phyloP scores from a whole-genome alignment of 2,888 invertebrate genomes.

The Muschampia staudingeri region DNA sequence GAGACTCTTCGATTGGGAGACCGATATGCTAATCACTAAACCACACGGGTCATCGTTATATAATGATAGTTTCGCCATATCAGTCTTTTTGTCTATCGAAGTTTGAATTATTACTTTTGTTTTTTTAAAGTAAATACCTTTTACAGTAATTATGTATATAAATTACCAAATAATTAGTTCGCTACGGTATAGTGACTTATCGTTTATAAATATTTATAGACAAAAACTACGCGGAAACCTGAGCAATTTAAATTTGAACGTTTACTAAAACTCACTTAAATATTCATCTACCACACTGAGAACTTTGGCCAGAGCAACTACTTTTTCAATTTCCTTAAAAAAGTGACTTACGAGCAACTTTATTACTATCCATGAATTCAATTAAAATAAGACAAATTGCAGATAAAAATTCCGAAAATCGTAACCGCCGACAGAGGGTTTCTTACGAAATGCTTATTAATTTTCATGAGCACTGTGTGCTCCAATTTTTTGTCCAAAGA shows the following conservation, averaged over 20 bases:
- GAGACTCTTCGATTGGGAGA: too few species aligned
- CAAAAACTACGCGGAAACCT: neutral
- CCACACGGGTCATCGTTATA: too few species aligned
- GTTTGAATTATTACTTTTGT: too few species aligned
- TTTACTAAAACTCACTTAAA: conserved; percentile 20
- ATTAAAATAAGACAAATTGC: conserved; percentile 77
- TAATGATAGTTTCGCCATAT: too few species aligned
- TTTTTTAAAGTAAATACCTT: too few species aligned
- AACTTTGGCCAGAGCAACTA: conserved; percentile 54
- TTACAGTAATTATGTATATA: too few species aligned
- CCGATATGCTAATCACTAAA: too few species aligned
- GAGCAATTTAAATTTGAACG: conserved; percentile 16
- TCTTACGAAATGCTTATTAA: conserved; percentile 81
- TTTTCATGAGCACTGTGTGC: conserved; percentile 83
- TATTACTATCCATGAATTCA: conserved; percentile 64
- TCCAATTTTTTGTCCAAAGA: conserved; percentile 79
- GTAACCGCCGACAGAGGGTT: conserved; percentile 71
- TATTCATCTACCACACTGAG: conserved; percentile 50
- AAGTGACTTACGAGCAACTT: conserved; percentile 44
- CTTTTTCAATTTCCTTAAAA: conserved; percentile 51
- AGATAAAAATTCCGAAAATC: conserved; percentile 74
- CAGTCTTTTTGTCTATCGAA: too few species aligned
- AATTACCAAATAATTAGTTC: neutral
- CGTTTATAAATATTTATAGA: conserved; percentile 2
- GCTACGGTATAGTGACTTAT: neutral